Base-by-base conservation (phyloP, 2,797 vertebrate species). In the Enteromius viviparus region DNA sequence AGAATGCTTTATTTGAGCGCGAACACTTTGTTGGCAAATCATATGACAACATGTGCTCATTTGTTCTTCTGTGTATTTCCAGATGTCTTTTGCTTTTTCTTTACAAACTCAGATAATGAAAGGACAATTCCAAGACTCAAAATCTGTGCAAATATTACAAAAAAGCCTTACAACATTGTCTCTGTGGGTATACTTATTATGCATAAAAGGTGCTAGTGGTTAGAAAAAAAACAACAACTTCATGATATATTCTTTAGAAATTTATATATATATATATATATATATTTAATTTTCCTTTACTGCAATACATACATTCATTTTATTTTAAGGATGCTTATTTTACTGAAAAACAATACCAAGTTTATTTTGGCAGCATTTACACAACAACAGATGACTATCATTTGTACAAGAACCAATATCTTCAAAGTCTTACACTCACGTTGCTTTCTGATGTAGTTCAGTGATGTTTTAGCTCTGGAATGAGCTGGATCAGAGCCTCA, bases 401-500 rank as follows among this genome's bases (percentile, higher is more conserved):
- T 76, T 40, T 55, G 11, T 4, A 37, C 3, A 4, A 37, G 15
- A 68, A n/a, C 21, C 34, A 23, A 51, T 7, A 55, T 75, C 4
- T 37, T 8, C 32, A 55, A 19, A 1, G 21, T 45, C 4, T 19
- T 29, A 26, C 4, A 2, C 29, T 55, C 32, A 75, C 17, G 2
- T 49, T 51, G 42, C 37, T 76, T 5, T 7, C 49, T 55, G 19
- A 37, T 32, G 34, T 51, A 75, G 6, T 47, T 47, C 40, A 8
- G 58, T 77, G 76, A 64, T 32, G 40, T 14, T 47, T 3, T 64
- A 47, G 40, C 40, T 45, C 40, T 32, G 58, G 76, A 62, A 62
- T 80, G 58, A 75, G 60, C 40, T 77, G 79, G 32, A 37, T 77
- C 47, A 71, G 42, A 79, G 34, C 34, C n/a, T 40, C 14, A 51